Evolutionary conservation across 2,888 invertebrate genomes (phyloP).

Genomic region (Cataglyphis rosenhaueri): DNA sequence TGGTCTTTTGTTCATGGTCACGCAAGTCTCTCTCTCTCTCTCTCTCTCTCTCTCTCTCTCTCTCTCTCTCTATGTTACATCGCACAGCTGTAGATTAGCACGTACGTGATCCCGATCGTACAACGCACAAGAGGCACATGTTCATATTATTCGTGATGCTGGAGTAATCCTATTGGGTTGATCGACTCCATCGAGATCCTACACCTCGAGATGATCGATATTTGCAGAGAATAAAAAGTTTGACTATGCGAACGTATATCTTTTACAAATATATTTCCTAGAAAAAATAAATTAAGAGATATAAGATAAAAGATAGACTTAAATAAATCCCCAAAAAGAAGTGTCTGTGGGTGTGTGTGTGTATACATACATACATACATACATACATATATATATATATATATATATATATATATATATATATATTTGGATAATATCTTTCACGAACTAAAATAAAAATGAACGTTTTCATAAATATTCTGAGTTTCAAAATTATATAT

Average conservation of each 20-base stretch:
- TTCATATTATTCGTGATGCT: constrained; percentile 21
- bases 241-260: not conserved
- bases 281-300: constrained; percentile 43
- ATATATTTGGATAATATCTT: not conserved
- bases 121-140: not conserved
- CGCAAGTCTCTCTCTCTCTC: constrained; percentile 28
- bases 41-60: constrained; percentile 2
- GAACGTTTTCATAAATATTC: not conserved
- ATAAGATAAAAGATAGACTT: constrained; percentile 39
- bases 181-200: not conserved
- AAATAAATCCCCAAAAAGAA: constrained; percentile 22
- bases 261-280: constrained; percentile 20
- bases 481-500: not conserved
- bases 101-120: constrained; percentile 46
- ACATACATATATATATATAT: no score
- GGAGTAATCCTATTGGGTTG: constrained; percentile 39
- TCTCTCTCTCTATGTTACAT: constrained; percentile 40
- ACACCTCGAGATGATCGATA: not conserved
- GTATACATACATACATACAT: not conserved
- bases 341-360: no score
- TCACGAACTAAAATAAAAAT: not conserved
- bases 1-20: constrained; percentile 57
- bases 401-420: no score
- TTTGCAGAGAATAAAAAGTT: not conserved
- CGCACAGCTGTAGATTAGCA: constrained; percentile 35